Conservation (phyloP, 1,140 invertebrate genomes). For the Apis florea region DNA sequence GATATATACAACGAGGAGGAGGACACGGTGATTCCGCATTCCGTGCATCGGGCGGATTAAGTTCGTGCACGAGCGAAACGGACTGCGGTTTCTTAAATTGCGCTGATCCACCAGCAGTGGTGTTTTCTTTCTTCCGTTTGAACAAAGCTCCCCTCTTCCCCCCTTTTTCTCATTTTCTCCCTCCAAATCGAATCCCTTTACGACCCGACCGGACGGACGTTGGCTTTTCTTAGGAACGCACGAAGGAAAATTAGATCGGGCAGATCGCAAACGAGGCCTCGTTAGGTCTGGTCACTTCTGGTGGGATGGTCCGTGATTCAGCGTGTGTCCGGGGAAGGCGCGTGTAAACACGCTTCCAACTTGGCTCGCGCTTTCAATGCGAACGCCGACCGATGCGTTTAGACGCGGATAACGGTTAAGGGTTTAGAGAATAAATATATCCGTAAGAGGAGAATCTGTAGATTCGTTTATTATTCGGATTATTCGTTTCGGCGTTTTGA, state of each 20-base stretch:
- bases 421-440: too few species aligned
- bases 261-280: conserved; percentile 57
- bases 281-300: conserved; percentile 51
- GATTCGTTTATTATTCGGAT: not conserved
- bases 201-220: not conserved
- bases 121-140: conserved; percentile 22
- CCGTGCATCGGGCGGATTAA: conserved; percentile 60
- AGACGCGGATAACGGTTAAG: conserved; percentile 15
- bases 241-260: conserved; percentile 56
- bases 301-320: conserved; percentile 27
- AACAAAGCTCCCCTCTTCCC: too few species aligned
- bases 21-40: conserved; percentile 55
- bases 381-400: not conserved
- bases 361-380: conserved; percentile 33
- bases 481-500: not conserved
- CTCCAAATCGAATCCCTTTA: not conserved
- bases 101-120: conserved; percentile 46
- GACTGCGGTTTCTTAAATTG: conserved; percentile 56
- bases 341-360: conserved; percentile 35
- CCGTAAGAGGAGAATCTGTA: conserved; percentile 1
- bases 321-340: not conserved
- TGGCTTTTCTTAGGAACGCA: conserved; percentile 17
- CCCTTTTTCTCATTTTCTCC: not conserved
- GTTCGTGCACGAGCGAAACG: conserved; percentile 55
- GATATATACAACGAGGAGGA: too few species aligned